Evolutionary conservation across 2,888 invertebrate genomes (phyloP), one percentile per base, ranked within the genome.

Genomic region (Hipparchia semele): DNA sequence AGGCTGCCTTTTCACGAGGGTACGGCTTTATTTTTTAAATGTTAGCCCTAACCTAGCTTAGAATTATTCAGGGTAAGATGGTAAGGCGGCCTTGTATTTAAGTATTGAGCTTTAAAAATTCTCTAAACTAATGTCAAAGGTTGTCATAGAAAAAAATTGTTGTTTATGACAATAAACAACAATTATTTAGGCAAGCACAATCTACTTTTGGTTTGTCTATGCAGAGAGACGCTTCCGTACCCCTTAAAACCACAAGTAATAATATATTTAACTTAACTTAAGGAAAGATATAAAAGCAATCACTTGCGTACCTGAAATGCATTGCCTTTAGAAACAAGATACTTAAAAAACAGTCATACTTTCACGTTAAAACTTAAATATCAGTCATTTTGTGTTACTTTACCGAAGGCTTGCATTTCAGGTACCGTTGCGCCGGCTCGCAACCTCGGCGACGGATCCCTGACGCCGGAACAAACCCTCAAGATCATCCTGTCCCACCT

Each of bases 341-440:
- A 76, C 72, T 74, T 74, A 67, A 62, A 33, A 39, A 53, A 33
- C 75, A 60, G 69, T 70, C 72, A 13, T 65, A 70, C 58, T 66
- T 54, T 68, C 65, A 69, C 49, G 62, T 73, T 65, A 59, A 76
- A 75, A 78, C 73, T 64, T 23, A 73, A 51, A 56, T 71, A 39
- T 39, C 56, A 64, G 51, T 74, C 60, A 61, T 77, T 65, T 64
- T 46, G 68, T 68, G 65, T 77, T 68, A 68, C 51, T 73, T 53
- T 68, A 83, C 76, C 72, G 75, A 80, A 84, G 87, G 86, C 86
- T 90, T 90, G 94, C 94, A 96, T 98, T 98, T 96, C 97, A 98
- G 98, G 98, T 96, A 98, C 98, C 94, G 97, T 98, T 94, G 97
- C 98, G 94, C 98, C 98, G 94, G 90, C 88, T 77, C 97, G 97